These are phyloP conservation scores for Dallia pectoralis DNA, from an alignment of 2,797 vertebrate species.

Conservation along the genomic window DNA sequence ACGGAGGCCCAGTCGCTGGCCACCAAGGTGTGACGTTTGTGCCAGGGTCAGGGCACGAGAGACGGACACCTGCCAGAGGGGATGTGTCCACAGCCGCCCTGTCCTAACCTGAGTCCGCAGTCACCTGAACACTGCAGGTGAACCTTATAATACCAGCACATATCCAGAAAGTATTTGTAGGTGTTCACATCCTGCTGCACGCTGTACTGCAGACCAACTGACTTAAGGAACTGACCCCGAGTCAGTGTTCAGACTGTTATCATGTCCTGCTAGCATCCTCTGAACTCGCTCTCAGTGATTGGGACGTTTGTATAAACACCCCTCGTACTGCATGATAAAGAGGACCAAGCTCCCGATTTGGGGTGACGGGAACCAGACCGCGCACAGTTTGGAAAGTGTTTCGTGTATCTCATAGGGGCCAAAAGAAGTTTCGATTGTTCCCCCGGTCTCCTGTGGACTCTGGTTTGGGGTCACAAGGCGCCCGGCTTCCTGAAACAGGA, in stretches of 20 bases:
- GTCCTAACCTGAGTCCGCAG: conserved; percentile 32
- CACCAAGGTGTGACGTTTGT: conserved; percentile 76
- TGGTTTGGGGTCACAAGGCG: conserved; percentile 32
- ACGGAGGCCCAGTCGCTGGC: conserved; percentile 79
- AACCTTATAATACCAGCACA: conserved; percentile 27
- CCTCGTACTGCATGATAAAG: conserved; percentile 25
- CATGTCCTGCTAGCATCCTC: conserved; percentile 22
- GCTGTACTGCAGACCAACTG: conserved; percentile 42
- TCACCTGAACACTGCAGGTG: conserved; percentile 51
- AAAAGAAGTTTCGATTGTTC: conserved; percentile 14
- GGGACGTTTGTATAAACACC: conserved; percentile 29
- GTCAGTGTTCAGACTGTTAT: conserved; percentile 27
- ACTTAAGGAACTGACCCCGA: conserved; percentile 6
- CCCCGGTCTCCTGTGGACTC: conserved; percentile 37
- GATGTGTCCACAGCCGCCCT: conserved; percentile 27
- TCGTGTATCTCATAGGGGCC: conserved; percentile 46
- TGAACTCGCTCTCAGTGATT: conserved; percentile 21
- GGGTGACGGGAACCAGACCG: conserved; percentile 5
- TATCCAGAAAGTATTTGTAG: conserved; percentile 28
- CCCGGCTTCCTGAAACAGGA: not conserved
- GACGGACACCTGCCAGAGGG: conserved; percentile 32
- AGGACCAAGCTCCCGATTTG: conserved; percentile 34
- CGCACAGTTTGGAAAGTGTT: conserved; percentile 25
- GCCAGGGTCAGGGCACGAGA: conserved; percentile 1
- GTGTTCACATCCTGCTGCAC: conserved; percentile 28